Evolutionary conservation across 1,140 invertebrate genomes (phyloP).

Genomic region (Drosophila saltans): DNA sequence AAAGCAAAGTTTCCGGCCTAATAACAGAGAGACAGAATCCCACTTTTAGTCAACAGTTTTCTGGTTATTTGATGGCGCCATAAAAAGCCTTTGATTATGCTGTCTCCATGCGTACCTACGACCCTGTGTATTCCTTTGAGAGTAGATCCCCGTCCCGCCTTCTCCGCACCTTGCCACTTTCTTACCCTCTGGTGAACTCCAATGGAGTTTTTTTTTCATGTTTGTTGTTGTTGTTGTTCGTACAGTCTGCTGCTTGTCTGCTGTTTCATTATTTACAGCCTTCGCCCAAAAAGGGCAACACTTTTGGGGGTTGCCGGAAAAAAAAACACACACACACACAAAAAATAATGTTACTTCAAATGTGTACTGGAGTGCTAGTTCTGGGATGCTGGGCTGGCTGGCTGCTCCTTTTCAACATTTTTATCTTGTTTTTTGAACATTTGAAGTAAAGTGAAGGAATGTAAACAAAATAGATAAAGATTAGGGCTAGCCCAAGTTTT

Average conservation of each 20-base stretch:
- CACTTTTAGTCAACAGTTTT: constrained; percentile 62
- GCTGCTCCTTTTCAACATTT: neutral
- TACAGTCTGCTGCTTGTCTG: constrained; percentile 70
- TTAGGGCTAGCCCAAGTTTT: neutral
- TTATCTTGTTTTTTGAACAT: neutral
- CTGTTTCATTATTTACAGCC: constrained; percentile 75
- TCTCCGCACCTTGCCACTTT: too few species aligned
- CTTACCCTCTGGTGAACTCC: neutral
- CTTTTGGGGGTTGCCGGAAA: constrained; percentile 22
- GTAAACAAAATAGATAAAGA: neutral
- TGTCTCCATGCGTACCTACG: constrained; percentile 12
- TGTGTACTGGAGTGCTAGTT: neutral
- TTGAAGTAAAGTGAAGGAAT: neutral
- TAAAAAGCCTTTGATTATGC: constrained; percentile 74
- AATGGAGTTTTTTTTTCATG: constrained; percentile 15
- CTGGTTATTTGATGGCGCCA: constrained; percentile 65
- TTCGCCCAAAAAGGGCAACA: constrained; percentile 34
- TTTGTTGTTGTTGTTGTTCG: constrained; percentile 34
- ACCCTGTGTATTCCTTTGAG: constrained; percentile 55
- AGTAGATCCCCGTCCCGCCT: neutral
- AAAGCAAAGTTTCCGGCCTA: constrained; percentile 60
- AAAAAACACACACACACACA: neutral
- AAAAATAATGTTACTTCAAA: neutral
- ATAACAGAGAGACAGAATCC: constrained; percentile 29
- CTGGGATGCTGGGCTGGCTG: neutral